Evolutionary conservation across 2,113 vertebrate genomes (phyloP).

Genomic region (Tachuris rubrigastra): DNA sequence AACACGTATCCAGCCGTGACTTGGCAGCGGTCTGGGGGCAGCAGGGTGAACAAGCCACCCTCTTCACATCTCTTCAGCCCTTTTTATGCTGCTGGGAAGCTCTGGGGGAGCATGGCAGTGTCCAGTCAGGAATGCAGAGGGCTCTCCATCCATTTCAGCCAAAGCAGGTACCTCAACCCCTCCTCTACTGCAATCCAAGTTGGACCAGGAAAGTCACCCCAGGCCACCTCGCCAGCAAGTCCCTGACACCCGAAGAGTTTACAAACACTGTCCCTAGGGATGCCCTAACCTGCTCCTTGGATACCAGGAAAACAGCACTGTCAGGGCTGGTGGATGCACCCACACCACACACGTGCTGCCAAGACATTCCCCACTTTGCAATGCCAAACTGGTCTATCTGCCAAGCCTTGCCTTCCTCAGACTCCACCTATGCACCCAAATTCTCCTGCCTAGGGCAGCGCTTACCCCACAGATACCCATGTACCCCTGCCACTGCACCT

Average conservation of each 20-base stretch:
- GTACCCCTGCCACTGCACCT: no score
- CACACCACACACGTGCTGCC: fast-evolving
- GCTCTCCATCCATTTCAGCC: not conserved
- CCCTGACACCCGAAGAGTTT: not conserved
- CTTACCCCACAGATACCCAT: not conserved
- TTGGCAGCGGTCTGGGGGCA: fast-evolving
- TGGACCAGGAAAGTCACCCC: not conserved
- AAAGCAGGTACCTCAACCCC: not conserved
- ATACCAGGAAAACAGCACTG: not conserved
- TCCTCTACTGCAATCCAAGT: not conserved
- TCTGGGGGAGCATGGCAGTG: not conserved
- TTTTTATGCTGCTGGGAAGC: not conserved
- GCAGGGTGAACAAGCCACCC: not conserved
- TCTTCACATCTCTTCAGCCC: not conserved
- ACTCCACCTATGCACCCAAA: not conserved
- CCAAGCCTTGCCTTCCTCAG: not conserved
- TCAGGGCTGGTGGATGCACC: not conserved
- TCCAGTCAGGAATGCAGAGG: not conserved
- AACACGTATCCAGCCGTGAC: not conserved
- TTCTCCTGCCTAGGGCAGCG: not conserved
- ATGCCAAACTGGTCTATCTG: not conserved
- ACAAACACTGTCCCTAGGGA: not conserved
- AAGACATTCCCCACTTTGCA: not conserved
- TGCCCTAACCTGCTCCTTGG: not conserved
- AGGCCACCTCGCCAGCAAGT: not conserved